Evolutionary conservation across 2,888 invertebrate species (phyloP).

Genomic region (Anarsia innoxiella): DNA sequence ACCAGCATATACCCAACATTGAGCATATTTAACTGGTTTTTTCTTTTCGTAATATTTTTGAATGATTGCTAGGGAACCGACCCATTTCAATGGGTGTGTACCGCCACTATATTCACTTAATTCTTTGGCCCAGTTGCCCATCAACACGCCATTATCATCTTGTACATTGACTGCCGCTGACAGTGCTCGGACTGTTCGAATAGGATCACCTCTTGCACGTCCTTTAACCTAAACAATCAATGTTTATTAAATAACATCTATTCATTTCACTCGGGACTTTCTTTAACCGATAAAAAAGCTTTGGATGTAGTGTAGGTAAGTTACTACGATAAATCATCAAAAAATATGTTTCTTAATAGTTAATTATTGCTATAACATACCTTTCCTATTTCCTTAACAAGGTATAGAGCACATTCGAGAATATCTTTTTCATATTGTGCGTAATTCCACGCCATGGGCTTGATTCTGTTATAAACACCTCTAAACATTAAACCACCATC

Average conservation of each 20-base stretch:
- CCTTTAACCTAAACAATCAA: constrained; percentile 57
- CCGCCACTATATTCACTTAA: constrained; percentile 89
- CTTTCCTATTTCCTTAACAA: constrained; percentile 83
- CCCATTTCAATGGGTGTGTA: constrained; percentile 91
- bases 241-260: not conserved
- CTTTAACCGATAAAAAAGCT: too few relatives aligned
- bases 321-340: too few relatives aligned
- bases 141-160: constrained; percentile 89
- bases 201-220: constrained; percentile 83
- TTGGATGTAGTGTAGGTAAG: not conserved
- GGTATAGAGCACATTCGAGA: constrained; percentile 84
- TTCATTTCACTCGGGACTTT: constrained; percentile 2
- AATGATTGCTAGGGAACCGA: constrained; percentile 89
- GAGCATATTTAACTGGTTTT: constrained; percentile 93
- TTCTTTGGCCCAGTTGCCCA: constrained; percentile 93
- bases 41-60: constrained; percentile 89
- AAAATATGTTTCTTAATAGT: not conserved
- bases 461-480: constrained; percentile 88
- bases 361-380: too few relatives aligned
- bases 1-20: constrained; percentile 97
- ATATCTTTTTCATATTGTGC: constrained; percentile 91
- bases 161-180: constrained; percentile 92
- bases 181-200: constrained; percentile 84
- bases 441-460: constrained; percentile 93
- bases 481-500: constrained; percentile 94